Evolutionary conservation across 2,888 invertebrate genomes (phyloP), one percentile per base, ranked within the genome.

Genomic region (Trachelus iudaicus): DNA sequence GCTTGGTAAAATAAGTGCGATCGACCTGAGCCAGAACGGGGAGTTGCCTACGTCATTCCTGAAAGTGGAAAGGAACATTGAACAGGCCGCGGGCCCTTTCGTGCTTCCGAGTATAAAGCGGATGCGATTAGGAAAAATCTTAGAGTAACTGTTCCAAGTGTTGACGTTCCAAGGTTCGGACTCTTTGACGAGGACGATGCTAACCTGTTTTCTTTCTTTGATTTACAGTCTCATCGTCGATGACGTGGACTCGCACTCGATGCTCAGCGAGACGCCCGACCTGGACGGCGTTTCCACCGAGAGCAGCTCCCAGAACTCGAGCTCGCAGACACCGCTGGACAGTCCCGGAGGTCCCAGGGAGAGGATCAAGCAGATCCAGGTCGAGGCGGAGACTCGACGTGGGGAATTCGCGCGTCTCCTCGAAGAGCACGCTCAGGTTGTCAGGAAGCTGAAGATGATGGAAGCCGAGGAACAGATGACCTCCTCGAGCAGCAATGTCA

Each of bases 361-460:
- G 82, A 88, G 89, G 77, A 89, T 89, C 79, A 89, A 89, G 76
- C 89, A 88, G 75, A 89, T 89, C 75, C 89, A 92, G 88, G 91
- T 90, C 71, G 92, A 92, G 80, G 92, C 92, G 11, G 92, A 92
- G 82, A 91, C 90, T 68, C 89, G 92, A 75, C 88, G 92, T 77
- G 89, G 87, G 77, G 92, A 92, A 80, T 92, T 92, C 82, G 92
- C 92, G 35, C 86, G 91, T 80, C 85, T 92, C 33, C 85, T 92
- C 56, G 92, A 92, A 79, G 92, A 92, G 80, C 92, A 92, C 82
- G 92, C 92, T 56, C 92, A 92, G 83, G 91, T 92, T 33, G 91
- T 92, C 40, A 88, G 89, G 76, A 90, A 91, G 82, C 84, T 92
- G 81, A 92, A 92, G 82, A 90, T 91, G 82, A 91, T 92, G 89